Evolutionary conservation across 2,113 vertebrate genomes (phyloP).

Genomic region (Mastomys natalensis): DNA sequence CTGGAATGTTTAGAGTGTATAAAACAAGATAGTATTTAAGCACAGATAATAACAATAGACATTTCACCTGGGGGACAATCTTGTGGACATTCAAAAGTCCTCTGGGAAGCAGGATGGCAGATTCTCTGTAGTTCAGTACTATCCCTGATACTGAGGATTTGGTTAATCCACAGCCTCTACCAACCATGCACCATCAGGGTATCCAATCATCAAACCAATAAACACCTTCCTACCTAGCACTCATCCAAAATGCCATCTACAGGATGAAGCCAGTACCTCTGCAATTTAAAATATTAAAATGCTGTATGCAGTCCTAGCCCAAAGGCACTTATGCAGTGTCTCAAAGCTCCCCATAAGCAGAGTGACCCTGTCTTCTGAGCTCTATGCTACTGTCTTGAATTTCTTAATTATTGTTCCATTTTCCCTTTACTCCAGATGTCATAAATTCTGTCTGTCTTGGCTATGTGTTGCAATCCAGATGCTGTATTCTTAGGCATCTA

Average conservation of each 20-base stretch:
- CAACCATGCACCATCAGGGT: neutral
- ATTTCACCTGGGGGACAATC: neutral
- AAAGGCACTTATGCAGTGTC: fast-evolving
- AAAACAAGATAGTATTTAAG: slow-evolving; percentile 36
- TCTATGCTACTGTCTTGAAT: neutral
- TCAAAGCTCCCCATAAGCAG: neutral
- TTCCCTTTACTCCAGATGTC: neutral
- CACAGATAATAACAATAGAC: neutral
- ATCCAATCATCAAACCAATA: neutral
- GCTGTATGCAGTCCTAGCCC: neutral
- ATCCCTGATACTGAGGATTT: neutral
- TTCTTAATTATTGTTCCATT: neutral
- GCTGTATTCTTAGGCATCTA: neutral
- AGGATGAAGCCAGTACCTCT: neutral
- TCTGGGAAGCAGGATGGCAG: neutral
- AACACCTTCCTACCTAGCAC: neutral
- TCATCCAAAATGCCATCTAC: neutral
- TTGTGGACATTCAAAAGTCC: neutral
- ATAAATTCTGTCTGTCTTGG: neutral
- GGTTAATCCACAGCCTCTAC: neutral
- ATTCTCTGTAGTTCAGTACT: neutral
- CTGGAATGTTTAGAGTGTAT: neutral
- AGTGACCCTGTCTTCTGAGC: neutral
- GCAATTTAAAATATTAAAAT: neutral
- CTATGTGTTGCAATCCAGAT: neutral